phyloP scores from a whole-genome alignment of 2,797 vertebrate genomes.

The Oreochromis mossambicus region DNA sequence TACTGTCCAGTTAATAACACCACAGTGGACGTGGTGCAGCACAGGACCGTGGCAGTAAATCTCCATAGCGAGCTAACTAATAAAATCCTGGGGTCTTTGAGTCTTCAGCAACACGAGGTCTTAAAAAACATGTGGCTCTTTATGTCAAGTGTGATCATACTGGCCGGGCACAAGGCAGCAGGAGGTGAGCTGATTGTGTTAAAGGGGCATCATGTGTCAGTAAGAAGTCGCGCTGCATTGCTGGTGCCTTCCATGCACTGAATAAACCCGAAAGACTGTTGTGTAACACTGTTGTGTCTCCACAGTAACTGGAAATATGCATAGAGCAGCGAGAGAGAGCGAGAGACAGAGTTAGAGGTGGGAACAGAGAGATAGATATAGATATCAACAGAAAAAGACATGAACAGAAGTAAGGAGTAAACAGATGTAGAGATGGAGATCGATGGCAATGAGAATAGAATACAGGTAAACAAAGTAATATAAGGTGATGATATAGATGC shows the following conservation, averaged over 20 bases:
- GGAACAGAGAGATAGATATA: neutral
- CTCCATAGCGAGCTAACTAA: neutral
- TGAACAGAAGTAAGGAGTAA: neutral
- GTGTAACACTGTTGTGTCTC: conserved; percentile 1
- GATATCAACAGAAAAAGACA: neutral
- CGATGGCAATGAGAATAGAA: neutral
- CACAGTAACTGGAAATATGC: neutral
- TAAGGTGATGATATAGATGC: neutral
- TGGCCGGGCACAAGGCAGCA: neutral
- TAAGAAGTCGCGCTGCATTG: neutral
- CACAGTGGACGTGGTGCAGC: neutral
- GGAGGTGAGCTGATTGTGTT: neutral
- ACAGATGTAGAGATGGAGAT: neutral
- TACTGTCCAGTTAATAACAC: conserved; percentile 24
- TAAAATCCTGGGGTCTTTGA: neutral
- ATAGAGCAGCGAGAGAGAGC: neutral
- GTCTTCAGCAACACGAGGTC: neutral
- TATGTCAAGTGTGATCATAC: neutral
- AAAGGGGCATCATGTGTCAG: neutral
- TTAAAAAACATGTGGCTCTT: neutral
- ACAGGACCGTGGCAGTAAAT: neutral
- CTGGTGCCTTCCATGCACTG: neutral
- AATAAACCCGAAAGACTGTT: neutral
- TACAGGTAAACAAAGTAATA: neutral
- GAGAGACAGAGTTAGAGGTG: neutral